phyloP scores from a whole-genome alignment of 92 coral and sea anemone genomes.

The Chrysogorgia sp. region DNA sequence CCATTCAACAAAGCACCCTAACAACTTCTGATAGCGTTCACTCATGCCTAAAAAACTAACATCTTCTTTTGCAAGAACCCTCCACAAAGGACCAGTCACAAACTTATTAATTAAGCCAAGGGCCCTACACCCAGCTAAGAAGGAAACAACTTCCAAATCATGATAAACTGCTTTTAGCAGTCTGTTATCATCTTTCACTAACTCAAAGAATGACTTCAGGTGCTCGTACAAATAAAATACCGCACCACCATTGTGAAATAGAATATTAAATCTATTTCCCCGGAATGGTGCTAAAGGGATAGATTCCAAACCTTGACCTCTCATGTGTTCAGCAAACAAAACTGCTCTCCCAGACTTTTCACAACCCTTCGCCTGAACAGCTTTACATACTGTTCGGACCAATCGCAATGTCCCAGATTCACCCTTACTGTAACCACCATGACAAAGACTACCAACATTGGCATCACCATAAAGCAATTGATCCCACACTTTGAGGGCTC shows the following conservation, averaged over 20 bases:
- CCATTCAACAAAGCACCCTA: constrained; percentile 34
- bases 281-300: constrained; percentile 43
- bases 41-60: constrained; percentile 37
- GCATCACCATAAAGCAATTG: constrained; percentile 15
- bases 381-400: constrained; percentile 29
- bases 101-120: constrained; percentile 41
- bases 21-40: constrained; percentile 21
- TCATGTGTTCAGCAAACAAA: constrained; percentile 6
- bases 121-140: constrained; percentile 47
- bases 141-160: constrained; percentile 36
- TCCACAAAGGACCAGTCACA: constrained; percentile 43
- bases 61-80: constrained; percentile 37
- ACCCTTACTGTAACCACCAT: constrained; percentile 26
- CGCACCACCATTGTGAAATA: constrained; percentile 41
- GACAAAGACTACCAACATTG: constrained; percentile 16
- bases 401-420: constrained; percentile 36
- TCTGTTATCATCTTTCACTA: constrained; percentile 36
- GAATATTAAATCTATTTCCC: constrained; percentile 38
- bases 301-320: constrained; percentile 28
- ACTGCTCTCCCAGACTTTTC: constrained; percentile 37
- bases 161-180: constrained; percentile 39
- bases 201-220: constrained; percentile 22
- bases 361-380: constrained; percentile 28
- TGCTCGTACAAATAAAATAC: constrained; percentile 35
- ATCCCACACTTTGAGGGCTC: constrained; percentile 46